phyloP scores from a whole-genome alignment of 1,140 invertebrate genomes.

The Papilio helenus region DNA sequence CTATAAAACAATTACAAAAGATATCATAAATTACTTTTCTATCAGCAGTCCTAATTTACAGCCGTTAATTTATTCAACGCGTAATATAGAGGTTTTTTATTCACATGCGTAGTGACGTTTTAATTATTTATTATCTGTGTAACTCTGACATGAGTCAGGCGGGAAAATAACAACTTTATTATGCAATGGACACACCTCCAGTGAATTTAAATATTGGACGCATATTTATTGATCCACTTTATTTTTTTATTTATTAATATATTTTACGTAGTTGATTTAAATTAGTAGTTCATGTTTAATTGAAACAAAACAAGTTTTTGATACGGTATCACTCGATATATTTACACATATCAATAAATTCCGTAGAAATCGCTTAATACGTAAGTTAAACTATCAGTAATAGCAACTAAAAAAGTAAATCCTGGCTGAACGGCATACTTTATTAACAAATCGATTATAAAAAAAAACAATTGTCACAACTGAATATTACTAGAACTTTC shows the following conservation, averaged over 20 bases:
- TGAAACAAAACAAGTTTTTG: slow-evolving; percentile 9
- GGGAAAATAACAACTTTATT: slow-evolving; percentile 14
- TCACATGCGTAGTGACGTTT: background rate
- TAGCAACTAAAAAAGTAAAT: background rate
- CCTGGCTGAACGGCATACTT: background rate
- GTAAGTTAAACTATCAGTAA: no score
- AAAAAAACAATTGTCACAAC: no score
- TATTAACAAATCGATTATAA: no score
- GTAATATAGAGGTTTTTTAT: slow-evolving; percentile 9
- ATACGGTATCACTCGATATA: background rate
- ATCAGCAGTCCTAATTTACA: slow-evolving; percentile 1
- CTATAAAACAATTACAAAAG: background rate
- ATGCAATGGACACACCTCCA: slow-evolving; percentile 14
- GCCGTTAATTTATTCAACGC: background rate
- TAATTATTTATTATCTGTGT: slow-evolving; percentile 8
- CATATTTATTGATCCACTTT: background rate
- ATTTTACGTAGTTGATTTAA: background rate
- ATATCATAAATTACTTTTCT: slow-evolving; percentile 5
- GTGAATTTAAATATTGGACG: background rate
- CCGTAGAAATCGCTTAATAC: background rate
- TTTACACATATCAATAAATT: background rate
- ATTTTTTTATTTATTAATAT: background rate
- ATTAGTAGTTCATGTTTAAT: background rate
- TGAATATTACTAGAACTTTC: no score
- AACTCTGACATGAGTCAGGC: background rate